Base-by-base conservation (phyloP, 2,888 invertebrate species). In the Halocaridina rubra region DNA sequence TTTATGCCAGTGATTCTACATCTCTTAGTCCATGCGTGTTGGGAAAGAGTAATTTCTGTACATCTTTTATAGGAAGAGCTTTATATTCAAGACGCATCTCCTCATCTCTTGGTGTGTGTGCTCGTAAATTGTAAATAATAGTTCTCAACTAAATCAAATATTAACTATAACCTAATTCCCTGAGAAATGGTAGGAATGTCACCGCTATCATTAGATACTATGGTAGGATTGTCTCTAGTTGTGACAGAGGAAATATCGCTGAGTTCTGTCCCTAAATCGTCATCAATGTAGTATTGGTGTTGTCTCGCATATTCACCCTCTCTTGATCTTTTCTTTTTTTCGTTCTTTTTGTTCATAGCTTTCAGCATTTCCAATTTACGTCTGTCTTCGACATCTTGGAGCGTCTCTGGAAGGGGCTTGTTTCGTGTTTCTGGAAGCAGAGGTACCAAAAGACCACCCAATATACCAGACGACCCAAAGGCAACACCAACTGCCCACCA, bases 391-490 rank as follows among this genome's bases (percentile, higher is more conserved):
- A 69, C 69, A n/a, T 69, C 69, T 30, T 69, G 89, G 16, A 89
- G 85, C 24, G 89, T 89, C 82, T 90, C 90, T 0, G 90, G 90
- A 16, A 90, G 81, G 59, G 89, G 88, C 75, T 88, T 86, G 46
- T 89, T 88, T 3, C 89, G 76, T 13, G 90, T 90, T 85, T 90
- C 90, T 10, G 90, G 90, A 30, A 90, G 85, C 3, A 89, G 80
- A 5, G 90, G 76, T 67, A 89, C 88, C 39, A 89, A 72, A 5
- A 89, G 61, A 10, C 90, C 90, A 8, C 89, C 89, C 22, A 89
- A 39, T 33, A 89, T 86, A 5, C 89, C 89, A 3, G 88, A 85
- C 10, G 88, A 84, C 59, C 90, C 90, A 86, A 89, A 90, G 16
- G 69, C 19, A 64, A 90, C 89, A 27, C 89, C 88, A 3, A 90